These are phyloP conservation scores for Mobula birostris DNA, from an alignment of 2,113 vertebrate genomes.

Conservation along the genomic window DNA sequence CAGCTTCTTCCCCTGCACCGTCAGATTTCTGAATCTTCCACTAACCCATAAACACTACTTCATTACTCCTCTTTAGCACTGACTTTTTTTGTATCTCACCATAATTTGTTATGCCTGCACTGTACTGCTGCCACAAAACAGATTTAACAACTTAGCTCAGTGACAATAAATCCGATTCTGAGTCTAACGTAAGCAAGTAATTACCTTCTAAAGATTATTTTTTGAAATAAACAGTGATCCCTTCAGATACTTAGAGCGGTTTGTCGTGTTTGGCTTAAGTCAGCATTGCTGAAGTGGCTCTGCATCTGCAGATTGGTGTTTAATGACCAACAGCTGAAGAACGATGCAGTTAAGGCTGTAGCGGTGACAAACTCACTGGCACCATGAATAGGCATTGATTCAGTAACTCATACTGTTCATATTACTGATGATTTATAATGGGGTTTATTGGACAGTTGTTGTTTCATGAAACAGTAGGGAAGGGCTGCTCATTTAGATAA, in stretches of 20 bases:
- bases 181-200: background rate
- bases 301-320: background rate
- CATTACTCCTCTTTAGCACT: too few species aligned
- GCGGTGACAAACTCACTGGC: background rate
- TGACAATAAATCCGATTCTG: too few species aligned
- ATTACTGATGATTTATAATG: background rate
- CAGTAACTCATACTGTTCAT: background rate
- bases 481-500: background rate
- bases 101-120: too few species aligned
- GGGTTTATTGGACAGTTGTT: background rate
- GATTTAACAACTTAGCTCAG: too few species aligned
- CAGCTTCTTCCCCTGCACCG: too few species aligned
- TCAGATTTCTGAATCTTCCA: too few species aligned
- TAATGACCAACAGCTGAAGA: background rate
- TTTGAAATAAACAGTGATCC: background rate
- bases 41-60: too few species aligned
- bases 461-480: background rate
- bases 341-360: background rate
- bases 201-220: background rate
- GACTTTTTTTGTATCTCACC: too few species aligned
- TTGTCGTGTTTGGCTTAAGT: background rate
- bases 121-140: too few species aligned
- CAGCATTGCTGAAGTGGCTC: background rate
- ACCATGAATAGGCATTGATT: background rate
- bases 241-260: background rate